Evolutionary conservation across 2,888 invertebrate species (phyloP).

Genomic region (Galeopsomyia nigrocyanea): DNA sequence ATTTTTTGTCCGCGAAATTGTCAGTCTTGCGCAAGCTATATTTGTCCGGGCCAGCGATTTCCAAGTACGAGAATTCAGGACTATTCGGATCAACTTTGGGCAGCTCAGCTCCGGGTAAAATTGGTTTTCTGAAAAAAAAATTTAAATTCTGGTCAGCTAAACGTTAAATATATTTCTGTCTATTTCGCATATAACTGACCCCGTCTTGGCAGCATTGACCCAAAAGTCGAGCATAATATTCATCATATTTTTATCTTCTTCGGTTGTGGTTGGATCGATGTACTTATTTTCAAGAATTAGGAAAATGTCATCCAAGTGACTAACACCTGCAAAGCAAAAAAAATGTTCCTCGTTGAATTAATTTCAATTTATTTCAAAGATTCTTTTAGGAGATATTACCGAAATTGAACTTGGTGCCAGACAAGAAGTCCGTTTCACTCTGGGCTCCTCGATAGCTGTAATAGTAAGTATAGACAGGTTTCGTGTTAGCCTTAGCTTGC

Average conservation of each 20-base stretch:
- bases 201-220: not conserved
- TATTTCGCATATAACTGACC: too few relatives aligned
- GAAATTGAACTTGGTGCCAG: conserved; percentile 51
- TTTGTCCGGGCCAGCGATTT: too few relatives aligned
- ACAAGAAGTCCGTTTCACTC: conserved; percentile 74
- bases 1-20: conserved; percentile 72
- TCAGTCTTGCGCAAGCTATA: conserved; percentile 50
- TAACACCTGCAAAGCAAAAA: conserved; percentile 70
- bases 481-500: conserved; percentile 72
- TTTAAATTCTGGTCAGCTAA: too few relatives aligned
- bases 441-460: conserved; percentile 73
- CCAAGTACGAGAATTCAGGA: conserved; percentile 51
- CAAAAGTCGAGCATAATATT: conserved; percentile 72
- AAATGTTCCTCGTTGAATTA: too few relatives aligned
- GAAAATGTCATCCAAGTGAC: conserved; percentile 76
- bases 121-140: conserved; percentile 65
- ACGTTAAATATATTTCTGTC: too few relatives aligned
- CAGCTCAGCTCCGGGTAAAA: conserved; percentile 68
- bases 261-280: conserved; percentile 63
- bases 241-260: conserved; percentile 71
- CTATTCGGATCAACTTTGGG: conserved; percentile 67
- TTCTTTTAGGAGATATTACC: conserved; percentile 30
- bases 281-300: conserved; percentile 69
- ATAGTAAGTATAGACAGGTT: conserved; percentile 76
- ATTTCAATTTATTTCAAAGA: conserved; percentile 67